Conservation (phyloP, 1,140 invertebrate species). For the Caenorhabditis inopinata region DNA sequence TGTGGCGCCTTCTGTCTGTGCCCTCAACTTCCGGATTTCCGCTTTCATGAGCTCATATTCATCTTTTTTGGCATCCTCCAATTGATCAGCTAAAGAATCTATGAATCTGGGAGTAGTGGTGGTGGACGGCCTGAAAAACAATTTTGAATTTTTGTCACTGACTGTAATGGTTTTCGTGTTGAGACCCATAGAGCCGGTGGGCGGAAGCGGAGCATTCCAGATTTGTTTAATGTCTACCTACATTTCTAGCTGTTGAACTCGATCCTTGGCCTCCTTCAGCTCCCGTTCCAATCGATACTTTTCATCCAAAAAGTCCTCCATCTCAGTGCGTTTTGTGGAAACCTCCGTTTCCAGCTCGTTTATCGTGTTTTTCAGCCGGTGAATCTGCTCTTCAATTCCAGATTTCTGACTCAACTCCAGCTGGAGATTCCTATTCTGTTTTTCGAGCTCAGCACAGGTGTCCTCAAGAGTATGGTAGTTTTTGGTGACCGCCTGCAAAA, state of each 20-base stretch:
- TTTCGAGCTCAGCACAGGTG: background rate
- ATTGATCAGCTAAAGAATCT: constrained; percentile 34
- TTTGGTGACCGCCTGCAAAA: background rate
- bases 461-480: background rate
- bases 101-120: background rate
- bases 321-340: background rate
- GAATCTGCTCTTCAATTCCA: background rate
- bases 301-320: constrained; percentile 25
- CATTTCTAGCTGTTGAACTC: background rate
- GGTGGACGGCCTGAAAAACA: background rate
- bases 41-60: constrained; percentile 8
- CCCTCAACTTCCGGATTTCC: constrained; percentile 20
- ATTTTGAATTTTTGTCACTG: background rate
- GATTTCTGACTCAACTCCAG: background rate
- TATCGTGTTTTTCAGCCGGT: background rate
- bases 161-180: too few relatives aligned
- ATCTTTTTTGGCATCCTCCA: constrained; percentile 6
- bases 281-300: background rate
- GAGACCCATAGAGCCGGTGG: too few relatives aligned
- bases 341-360: background rate
- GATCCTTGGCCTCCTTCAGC: background rate
- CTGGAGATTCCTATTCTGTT: background rate
- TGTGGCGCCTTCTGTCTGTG: background rate
- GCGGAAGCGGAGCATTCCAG: too few relatives aligned
- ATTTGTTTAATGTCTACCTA: background rate